Conservation (phyloP, 2,888 invertebrate genomes). For the Leistus spinibarbis region DNA sequence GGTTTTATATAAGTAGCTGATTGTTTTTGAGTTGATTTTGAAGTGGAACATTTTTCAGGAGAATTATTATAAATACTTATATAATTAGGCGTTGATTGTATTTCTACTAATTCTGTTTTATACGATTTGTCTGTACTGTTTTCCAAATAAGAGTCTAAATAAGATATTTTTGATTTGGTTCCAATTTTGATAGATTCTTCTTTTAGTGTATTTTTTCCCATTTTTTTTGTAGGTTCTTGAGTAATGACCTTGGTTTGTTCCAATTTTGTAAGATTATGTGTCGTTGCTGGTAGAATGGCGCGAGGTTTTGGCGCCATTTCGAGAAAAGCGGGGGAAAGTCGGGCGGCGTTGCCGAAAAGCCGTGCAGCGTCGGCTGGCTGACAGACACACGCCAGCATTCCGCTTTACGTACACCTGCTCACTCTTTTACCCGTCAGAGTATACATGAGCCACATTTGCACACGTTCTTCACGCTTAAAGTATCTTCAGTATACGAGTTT, state of each 20-base stretch:
- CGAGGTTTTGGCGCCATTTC: slow-evolving; percentile 33
- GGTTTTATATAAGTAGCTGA: not conserved
- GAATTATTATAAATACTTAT: not conserved
- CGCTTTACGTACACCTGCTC: not conserved
- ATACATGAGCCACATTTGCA: not conserved
- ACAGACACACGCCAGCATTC: slow-evolving; percentile 30
- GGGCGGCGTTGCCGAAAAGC: slow-evolving; percentile 8
- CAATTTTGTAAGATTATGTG: not conserved
- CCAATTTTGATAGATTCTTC: too few species aligned
- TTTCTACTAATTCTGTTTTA: not conserved
- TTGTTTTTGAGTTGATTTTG: not conserved
- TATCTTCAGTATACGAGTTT: not conserved
- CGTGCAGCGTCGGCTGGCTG: slow-evolving; percentile 22
- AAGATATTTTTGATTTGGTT: too few species aligned
- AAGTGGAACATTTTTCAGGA: not conserved
- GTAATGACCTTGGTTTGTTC: slow-evolving; percentile 20
- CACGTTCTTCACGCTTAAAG: not conserved
- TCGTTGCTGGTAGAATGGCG: slow-evolving; percentile 12
- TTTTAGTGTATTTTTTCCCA: not conserved
- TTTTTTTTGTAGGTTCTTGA: slow-evolving; percentile 23
- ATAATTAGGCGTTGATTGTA: not conserved
- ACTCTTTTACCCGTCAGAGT: not conserved
- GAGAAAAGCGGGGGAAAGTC: slow-evolving; percentile 5
- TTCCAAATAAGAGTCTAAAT: too few species aligned
- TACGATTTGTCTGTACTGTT: not conserved